Evolutionary conservation across 2,797 vertebrate species (phyloP).

Genomic region (Knipowitschia caucasica): DNA sequence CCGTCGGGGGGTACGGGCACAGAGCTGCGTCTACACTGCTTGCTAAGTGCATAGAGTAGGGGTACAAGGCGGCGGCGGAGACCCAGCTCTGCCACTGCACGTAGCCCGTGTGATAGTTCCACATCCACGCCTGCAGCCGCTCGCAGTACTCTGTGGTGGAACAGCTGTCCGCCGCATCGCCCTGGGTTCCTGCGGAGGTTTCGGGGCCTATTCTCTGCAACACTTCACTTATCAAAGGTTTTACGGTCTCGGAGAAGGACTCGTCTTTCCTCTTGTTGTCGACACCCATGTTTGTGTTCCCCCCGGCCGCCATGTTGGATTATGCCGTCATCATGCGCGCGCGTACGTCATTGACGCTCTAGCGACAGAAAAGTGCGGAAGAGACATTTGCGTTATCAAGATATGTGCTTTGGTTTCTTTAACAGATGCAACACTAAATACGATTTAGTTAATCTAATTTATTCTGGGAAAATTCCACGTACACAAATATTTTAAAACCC

Average conservation of each 20-base stretch:
- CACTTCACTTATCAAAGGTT: constrained; percentile 9
- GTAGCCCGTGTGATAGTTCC: constrained; percentile 90
- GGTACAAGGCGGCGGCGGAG: constrained; percentile 58
- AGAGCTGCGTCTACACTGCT: constrained; percentile 45
- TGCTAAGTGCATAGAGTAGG: constrained; percentile 49
- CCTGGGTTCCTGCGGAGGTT: constrained; percentile 1
- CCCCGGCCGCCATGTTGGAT: constrained; percentile 73
- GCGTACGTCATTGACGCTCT: constrained; percentile 24
- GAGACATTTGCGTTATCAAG: no score
- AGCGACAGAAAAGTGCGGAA: no score
- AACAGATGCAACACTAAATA: no score
- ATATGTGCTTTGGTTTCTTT: no score
- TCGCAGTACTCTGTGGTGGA: constrained; percentile 83
- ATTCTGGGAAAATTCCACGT: no score
- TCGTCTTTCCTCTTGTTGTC: constrained; percentile 45
- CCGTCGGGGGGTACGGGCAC: constrained; percentile 32
- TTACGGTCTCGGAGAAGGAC: constrained; percentile 13
- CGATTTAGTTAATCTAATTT: no score
- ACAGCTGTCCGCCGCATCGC: constrained; percentile 15
- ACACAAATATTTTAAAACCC: no score
- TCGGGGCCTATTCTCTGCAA: background rate
- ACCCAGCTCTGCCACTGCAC: constrained; percentile 86
- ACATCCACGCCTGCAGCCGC: constrained; percentile 91
- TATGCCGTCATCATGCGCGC: constrained; percentile 20
- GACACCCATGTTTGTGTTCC: constrained; percentile 61